These are phyloP conservation scores for Tolypeutes matacus DNA, from an alignment of 2,797 vertebrate genomes.

Conservation along the genomic window DNA sequence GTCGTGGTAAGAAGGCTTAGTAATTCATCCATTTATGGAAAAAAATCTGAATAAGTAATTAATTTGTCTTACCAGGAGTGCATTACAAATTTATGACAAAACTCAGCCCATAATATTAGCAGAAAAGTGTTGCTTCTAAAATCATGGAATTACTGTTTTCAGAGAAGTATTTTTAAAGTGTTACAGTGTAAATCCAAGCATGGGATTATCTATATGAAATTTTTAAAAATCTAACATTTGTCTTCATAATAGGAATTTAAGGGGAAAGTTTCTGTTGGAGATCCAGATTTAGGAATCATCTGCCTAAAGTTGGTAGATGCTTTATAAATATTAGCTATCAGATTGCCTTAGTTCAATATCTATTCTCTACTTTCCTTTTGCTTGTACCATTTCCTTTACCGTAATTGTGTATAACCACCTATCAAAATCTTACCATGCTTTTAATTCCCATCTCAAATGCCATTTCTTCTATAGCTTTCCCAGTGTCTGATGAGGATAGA, in stretches of 20 bases:
- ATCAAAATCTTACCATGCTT: background rate
- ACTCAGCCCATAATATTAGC: background rate
- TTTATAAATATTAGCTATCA: constrained; percentile 2
- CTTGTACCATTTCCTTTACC: background rate
- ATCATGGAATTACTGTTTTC: constrained; percentile 52
- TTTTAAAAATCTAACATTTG: background rate
- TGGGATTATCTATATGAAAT: constrained; percentile 31
- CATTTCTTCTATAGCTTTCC: background rate
- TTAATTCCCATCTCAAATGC: background rate
- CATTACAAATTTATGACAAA: constrained; percentile 46
- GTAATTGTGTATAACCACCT: background rate
- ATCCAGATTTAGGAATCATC: background rate
- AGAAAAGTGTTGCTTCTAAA: constrained; percentile 32
- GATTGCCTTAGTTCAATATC: background rate
- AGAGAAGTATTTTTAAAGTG: constrained; percentile 45
- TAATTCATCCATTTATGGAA: constrained; percentile 71
- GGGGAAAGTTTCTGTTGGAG: background rate
- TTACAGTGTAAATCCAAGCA: background rate
- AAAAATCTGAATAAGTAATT: constrained; percentile 40
- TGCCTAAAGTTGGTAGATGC: background rate
- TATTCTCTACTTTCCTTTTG: background rate
- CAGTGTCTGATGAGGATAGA: background rate
- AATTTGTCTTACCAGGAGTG: background rate
- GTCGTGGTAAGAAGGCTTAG: constrained; percentile 69
- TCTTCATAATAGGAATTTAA: background rate